phyloP scores from a whole-genome alignment of 2,888 invertebrate genomes.

The Hypselothyrea guttata region DNA sequence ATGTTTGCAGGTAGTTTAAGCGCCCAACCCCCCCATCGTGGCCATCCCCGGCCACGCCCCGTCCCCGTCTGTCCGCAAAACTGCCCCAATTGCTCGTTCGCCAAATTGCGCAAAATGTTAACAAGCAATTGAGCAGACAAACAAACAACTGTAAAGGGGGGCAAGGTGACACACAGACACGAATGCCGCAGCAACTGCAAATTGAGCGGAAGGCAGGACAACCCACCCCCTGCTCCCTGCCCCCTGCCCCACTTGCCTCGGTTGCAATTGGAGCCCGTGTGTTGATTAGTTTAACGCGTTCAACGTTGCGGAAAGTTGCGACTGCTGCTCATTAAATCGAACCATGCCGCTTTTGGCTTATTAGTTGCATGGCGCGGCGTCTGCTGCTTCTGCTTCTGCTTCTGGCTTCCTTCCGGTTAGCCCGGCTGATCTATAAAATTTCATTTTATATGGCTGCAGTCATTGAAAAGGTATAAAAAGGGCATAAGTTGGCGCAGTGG shows the following conservation, averaged over 20 bases:
- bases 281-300: conserved; percentile 73
- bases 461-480: too few species aligned
- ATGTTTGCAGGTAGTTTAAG: conserved; percentile 72
- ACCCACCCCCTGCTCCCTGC: not conserved
- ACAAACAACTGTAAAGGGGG: conserved; percentile 65
- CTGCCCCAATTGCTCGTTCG: conserved; percentile 26
- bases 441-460: conserved; percentile 52
- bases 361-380: conserved; percentile 62
- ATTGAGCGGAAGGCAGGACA: not conserved
- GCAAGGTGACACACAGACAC: conserved; percentile 35
- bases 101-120: conserved; percentile 77
- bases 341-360: conserved; percentile 61
- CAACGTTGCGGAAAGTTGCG: conserved; percentile 74
- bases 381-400: conserved; percentile 15
- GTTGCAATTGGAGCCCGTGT: conserved; percentile 48
- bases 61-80: conserved; percentile 9
- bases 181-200: conserved; percentile 10
- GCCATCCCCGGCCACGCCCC: conserved; percentile 7
- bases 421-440: conserved; percentile 47
- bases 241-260: not conserved
- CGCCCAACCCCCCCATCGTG: conserved; percentile 3
- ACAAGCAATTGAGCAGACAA: conserved; percentile 77
- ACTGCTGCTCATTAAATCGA: conserved; percentile 73
- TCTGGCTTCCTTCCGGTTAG: conserved; percentile 5
- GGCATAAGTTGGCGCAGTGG: too few species aligned